Evolutionary conservation across 2,888 invertebrate species (phyloP).

Genomic region (Orchestes rusci): DNA sequence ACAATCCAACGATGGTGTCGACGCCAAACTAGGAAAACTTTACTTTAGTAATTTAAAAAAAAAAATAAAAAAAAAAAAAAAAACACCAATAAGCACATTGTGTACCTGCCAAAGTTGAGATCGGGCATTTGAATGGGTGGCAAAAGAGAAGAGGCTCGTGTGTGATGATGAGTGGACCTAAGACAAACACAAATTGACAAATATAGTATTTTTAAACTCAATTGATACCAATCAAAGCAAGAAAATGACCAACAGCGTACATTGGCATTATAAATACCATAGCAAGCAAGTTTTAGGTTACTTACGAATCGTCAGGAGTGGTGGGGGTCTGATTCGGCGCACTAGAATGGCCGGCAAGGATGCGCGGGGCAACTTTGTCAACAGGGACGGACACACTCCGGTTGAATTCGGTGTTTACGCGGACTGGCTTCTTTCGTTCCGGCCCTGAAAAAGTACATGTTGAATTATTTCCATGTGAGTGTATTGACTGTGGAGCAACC

Average conservation of each 20-base stretch:
- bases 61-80: not conserved
- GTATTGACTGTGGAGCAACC: no score
- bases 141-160: constrained; percentile 42
- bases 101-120: constrained; percentile 55
- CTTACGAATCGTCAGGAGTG: no score
- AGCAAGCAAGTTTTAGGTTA: no score
- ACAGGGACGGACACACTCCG: constrained; percentile 85
- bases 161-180: constrained; percentile 36
- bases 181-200: no score
- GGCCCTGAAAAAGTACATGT: constrained; percentile 53
- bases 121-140: constrained; percentile 55
- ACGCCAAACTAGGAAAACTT: constrained; percentile 50
- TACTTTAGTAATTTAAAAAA: not conserved
- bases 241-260: no score
- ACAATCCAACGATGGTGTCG: constrained; percentile 61
- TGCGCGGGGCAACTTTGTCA: constrained; percentile 54
- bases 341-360: constrained; percentile 47
- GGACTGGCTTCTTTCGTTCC: constrained; percentile 61
- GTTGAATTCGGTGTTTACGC: constrained; percentile 65
- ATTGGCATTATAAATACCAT: no score
- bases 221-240: no score
- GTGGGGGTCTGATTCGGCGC: constrained; percentile 53
- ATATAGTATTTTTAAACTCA: constrained; percentile 24
- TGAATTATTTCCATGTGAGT: no score
- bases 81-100: constrained; percentile 3